Evolutionary conservation across 2,797 vertebrate genomes (phyloP).

Genomic region (Babyrousa celebensis): DNA sequence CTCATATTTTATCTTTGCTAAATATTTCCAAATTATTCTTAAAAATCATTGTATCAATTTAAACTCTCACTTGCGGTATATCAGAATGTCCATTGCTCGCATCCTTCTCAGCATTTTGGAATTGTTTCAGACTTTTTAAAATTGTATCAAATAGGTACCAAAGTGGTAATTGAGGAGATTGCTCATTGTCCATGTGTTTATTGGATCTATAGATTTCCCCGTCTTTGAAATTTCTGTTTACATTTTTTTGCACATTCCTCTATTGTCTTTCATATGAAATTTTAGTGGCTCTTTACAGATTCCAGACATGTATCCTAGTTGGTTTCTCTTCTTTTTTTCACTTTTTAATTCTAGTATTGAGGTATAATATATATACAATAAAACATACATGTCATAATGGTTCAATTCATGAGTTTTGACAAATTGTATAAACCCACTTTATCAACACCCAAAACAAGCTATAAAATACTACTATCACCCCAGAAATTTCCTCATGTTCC

Average conservation of each 20-base stretch:
- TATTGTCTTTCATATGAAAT: slow-evolving; percentile 3
- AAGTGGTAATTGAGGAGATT: not conserved
- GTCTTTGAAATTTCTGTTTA: slow-evolving; percentile 31
- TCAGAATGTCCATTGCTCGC: not conserved
- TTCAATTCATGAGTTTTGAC: slow-evolving; percentile 39
- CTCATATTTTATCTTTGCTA: not conserved
- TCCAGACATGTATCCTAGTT: not conserved
- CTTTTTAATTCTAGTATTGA: not conserved
- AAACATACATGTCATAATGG: not conserved
- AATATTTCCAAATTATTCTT: slow-evolving; percentile 24
- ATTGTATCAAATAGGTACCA: not conserved
- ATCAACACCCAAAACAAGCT: not conserved
- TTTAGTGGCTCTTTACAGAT: slow-evolving; percentile 7
- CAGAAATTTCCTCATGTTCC: not conserved
- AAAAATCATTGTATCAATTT: not conserved
- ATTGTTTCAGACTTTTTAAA: not conserved
- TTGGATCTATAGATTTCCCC: not conserved
- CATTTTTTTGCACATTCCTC: not conserved
- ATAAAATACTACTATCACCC: not conserved
- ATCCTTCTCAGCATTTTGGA: not conserved
- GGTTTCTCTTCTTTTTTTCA: slow-evolving; percentile 13
- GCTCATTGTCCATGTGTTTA: not conserved
- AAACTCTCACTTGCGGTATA: not conserved
- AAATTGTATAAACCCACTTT: slow-evolving; percentile 2
- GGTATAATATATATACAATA: slow-evolving; percentile 43